Conservation (phyloP, 2,888 invertebrate genomes). For the Cryptocephalus primarius region DNA sequence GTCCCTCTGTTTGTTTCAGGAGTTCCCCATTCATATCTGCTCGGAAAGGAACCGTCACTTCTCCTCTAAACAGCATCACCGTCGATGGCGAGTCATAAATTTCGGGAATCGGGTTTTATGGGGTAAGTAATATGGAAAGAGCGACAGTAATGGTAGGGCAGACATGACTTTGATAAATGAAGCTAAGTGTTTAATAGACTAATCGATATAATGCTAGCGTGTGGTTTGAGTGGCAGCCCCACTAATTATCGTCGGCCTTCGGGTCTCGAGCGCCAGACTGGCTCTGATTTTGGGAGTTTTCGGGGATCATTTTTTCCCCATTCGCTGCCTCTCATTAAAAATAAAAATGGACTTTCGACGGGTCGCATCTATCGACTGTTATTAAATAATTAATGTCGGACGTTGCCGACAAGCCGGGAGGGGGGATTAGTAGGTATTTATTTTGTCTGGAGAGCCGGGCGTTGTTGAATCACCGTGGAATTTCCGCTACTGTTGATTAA, state of each 20-base stretch:
- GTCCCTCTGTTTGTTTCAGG: too few relatives aligned
- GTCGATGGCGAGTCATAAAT: constrained; percentile 13
- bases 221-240: constrained; percentile 35
- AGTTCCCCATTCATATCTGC: not conserved
- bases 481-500: too few relatives aligned
- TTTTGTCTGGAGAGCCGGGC: too few relatives aligned
- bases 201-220: constrained; percentile 39
- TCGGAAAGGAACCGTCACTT: not conserved
- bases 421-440: too few relatives aligned
- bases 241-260: constrained; percentile 34
- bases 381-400: too few relatives aligned
- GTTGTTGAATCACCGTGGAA: too few relatives aligned
- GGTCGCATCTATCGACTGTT: too few relatives aligned
- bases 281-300: constrained; percentile 2
- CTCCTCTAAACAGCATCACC: constrained; percentile 1
- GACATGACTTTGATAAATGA: constrained; percentile 40
- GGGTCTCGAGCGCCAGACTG: constrained; percentile 15
- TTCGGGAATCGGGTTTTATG: constrained; percentile 22
- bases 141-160: constrained; percentile 21
- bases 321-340: too few relatives aligned
- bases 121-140: constrained; percentile 20
- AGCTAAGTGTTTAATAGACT: constrained; percentile 41
- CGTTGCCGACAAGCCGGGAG: too few relatives aligned
- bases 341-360: too few relatives aligned
- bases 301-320: too few relatives aligned